A percentile compares a stretch with the other conserved stretches of the same genome.
Evolutionary conservation across 1,140 invertebrate species (phyloP).

Genomic region (Cardiocondyla obscurior): DNA sequence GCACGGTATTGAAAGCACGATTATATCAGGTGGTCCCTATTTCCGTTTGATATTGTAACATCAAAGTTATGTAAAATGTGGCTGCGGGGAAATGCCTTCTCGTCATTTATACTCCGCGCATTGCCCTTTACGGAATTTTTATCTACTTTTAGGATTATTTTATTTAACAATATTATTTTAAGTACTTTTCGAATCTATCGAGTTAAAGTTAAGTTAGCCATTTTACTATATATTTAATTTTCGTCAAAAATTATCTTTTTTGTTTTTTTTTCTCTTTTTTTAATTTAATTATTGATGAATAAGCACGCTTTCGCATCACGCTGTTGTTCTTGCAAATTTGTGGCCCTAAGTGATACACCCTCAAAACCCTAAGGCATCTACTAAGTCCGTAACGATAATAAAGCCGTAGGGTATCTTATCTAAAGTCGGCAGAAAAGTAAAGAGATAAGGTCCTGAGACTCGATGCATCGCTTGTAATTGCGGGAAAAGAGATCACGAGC

Average conservation of each 20-base stretch:
- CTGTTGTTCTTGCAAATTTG: not conserved
- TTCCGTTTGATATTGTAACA: not conserved
- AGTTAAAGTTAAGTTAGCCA: not conserved
- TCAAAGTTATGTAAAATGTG: not conserved
- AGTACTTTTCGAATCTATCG: not conserved
- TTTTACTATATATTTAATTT: too few relatives aligned
- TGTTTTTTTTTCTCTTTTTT: too few relatives aligned
- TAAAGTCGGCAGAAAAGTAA: constrained; percentile 12
- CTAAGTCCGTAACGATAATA: constrained; percentile 22
- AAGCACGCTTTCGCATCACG: not conserved
- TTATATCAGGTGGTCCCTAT: constrained; percentile 28
- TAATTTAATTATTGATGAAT: too few relatives aligned
- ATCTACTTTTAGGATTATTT: constrained; percentile 3
- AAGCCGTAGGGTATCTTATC: constrained; percentile 36
- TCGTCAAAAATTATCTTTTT: too few relatives aligned
- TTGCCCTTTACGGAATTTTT: not conserved
- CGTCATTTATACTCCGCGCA: not conserved
- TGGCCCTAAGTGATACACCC: constrained; percentile 2
- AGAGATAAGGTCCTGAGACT: constrained; percentile 3
- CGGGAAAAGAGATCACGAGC: not conserved
- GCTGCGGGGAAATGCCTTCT: not conserved
- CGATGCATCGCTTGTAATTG: constrained; percentile 23
- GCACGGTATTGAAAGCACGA: constrained; percentile 10
- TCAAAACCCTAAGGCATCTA: not conserved
- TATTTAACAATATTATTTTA: not conserved